These are phyloP conservation scores for Pipistrellus pygmaeus DNA, from an alignment of 2,797 vertebrate species.

Conservation along the genomic window DNA sequence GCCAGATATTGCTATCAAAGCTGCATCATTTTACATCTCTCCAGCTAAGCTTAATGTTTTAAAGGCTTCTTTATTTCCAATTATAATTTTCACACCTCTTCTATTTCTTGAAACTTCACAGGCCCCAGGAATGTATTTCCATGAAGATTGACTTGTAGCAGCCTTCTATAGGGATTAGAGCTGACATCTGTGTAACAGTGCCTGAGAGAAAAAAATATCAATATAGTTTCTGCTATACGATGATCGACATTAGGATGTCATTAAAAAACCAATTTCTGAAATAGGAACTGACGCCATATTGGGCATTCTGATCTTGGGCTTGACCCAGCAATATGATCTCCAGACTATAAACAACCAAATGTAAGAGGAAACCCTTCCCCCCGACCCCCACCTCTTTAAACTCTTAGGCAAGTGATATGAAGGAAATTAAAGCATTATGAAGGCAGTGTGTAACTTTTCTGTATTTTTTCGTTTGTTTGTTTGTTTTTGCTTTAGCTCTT, in stretches of 20 bases:
- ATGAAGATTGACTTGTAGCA: constrained; percentile 79
- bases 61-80: constrained; percentile 31
- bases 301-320: not conserved
- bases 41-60: not conserved
- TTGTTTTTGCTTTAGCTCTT: constrained; percentile 6
- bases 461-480: not conserved
- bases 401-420: not conserved
- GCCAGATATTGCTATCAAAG: constrained; percentile 76
- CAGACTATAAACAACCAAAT: not conserved
- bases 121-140: constrained; percentile 74
- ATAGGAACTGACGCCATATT: constrained; percentile 50
- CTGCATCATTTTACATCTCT: constrained; percentile 74
- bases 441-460: not conserved
- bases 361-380: not conserved
- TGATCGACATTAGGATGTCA: constrained; percentile 65
- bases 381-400: not conserved
- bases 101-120: constrained; percentile 76
- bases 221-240: constrained; percentile 34
- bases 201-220: constrained; percentile 64
- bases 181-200: constrained; percentile 57
- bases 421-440: not conserved
- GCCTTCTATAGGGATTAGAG: constrained; percentile 69
- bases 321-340: not conserved
- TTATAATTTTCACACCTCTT: constrained; percentile 79
- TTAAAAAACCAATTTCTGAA: constrained; percentile 62